Evolutionary conservation across 2,888 invertebrate genomes (phyloP).

Genomic region (Mesorhabditis spiculigera): DNA sequence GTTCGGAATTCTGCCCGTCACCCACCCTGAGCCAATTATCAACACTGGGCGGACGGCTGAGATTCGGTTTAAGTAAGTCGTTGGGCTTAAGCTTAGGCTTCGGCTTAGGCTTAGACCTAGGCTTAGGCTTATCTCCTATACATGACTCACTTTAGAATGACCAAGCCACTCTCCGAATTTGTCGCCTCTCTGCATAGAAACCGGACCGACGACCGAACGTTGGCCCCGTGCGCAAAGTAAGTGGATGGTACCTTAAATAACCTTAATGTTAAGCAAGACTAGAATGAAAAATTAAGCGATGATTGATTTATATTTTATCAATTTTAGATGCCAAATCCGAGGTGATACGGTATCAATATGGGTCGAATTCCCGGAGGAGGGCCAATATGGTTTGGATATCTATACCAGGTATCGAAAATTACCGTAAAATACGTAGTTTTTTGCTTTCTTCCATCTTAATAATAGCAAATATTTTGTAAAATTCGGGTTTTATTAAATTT

Average conservation of each 20-base stretch:
- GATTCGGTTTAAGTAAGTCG: conserved; percentile 47
- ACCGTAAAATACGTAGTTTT: background rate
- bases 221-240: conserved; percentile 23
- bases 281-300: no score
- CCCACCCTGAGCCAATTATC: conserved; percentile 82
- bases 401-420: conserved; percentile 69
- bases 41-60: conserved; percentile 66
- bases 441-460: no score
- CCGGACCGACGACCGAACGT: conserved; percentile 44
- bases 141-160: conserved; percentile 72
- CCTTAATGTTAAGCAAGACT: no score
- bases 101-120: no score
- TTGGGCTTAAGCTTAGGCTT: no score
- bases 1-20: conserved; percentile 74
- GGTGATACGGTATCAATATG: conserved; percentile 78
- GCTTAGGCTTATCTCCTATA: no score
- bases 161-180: conserved; percentile 86
- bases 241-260: no score
- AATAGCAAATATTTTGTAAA: no score
- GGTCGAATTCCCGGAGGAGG: conserved; percentile 81
- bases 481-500: background rate
- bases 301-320: conserved; percentile 56
- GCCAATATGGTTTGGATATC: conserved; percentile 94
- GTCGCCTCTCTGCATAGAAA: conserved; percentile 89
- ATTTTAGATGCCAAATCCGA: conserved; percentile 71